Base-by-base conservation (phyloP, 2,113 vertebrate genomes). In the Cyanistes caeruleus region DNA sequence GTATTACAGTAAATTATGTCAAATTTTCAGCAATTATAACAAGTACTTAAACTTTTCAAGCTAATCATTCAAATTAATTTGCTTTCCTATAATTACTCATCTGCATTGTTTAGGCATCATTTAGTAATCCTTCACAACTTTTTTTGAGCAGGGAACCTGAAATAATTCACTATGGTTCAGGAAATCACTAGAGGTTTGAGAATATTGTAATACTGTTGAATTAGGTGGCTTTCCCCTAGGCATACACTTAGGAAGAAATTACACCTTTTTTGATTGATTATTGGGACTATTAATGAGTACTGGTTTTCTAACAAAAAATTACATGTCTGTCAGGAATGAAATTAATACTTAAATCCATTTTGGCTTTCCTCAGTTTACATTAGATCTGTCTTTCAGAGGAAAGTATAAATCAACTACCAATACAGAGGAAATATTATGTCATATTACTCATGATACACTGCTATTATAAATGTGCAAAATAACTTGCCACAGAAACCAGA, bases 51-150 rank as follows among this genome's bases (percentile, higher is more conserved):
- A 69, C 25, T 87, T 93, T 85, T 90, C 70, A 94, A 78, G 70
- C 3, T 93, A 91, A 91, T 81, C 0, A 81, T 91, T 93, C 21
- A 83, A 83, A 91, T 93, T 86, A 80, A 89, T 89, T 91, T 93
- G 5, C 56, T 86, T 89, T 68, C 78, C 10, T 41, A 22, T 62
- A 91, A 80, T 87, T 88, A 93, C 69, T 91, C 35, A 81, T 85
- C 35, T 70, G 10, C 24, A 53, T 68, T 31, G 22, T 87, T 95
- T 87, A 94, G 84, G 17, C 23, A 88, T 5, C 15, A 20, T 84
- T 84, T 68, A 87, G 20, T 24, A 73, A 76, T 81, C 15, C 74
- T 89, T 85, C 30, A 43, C 77, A 30, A 87, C 55, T 88, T 24
- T 56, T 89, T 91, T n/a, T 86, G 25, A 86, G 49, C 23, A 78